Evolutionary conservation across 2,888 invertebrate genomes (phyloP).

Genomic region (Nemoura dubitans): DNA sequence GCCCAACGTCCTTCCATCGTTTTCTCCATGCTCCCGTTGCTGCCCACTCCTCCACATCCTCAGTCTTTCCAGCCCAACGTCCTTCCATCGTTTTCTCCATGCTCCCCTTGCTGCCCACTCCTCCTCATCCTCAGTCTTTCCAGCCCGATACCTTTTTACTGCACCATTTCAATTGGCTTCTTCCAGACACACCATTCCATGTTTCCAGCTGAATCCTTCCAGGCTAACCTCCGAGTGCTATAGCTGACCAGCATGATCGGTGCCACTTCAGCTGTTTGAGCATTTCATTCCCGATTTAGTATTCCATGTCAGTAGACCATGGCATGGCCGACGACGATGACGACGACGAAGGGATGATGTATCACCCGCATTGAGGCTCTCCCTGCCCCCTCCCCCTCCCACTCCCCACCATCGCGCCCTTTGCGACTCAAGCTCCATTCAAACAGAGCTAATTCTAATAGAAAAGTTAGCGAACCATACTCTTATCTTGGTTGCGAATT

Average conservation of each 20-base stretch:
- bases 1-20: too few species aligned
- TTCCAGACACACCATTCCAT: background rate
- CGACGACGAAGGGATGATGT: constrained; percentile 18
- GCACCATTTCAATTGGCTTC: background rate
- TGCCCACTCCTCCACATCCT: too few species aligned
- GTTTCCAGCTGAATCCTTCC: background rate
- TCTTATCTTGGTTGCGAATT: background rate
- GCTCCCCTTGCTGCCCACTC: background rate
- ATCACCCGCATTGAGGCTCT: background rate
- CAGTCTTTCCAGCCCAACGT: too few species aligned
- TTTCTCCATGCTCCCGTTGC: too few species aligned
- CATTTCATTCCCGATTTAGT: background rate
- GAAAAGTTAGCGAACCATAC: constrained; percentile 16
- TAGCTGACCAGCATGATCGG: background rate
- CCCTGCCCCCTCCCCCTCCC: background rate
- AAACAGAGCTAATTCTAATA: constrained; percentile 24
- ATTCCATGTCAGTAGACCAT: background rate
- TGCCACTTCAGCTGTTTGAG: background rate
- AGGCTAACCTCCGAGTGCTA: background rate
- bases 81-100: too few species aligned
- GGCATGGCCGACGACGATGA: constrained; percentile 21
- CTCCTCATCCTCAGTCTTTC: too few species aligned
- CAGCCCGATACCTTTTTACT: background rate
- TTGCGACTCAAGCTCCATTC: background rate
- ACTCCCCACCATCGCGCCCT: background rate